phyloP scores from a whole-genome alignment of 2,888 invertebrate species.

The Caenorhabditis afra region DNA sequence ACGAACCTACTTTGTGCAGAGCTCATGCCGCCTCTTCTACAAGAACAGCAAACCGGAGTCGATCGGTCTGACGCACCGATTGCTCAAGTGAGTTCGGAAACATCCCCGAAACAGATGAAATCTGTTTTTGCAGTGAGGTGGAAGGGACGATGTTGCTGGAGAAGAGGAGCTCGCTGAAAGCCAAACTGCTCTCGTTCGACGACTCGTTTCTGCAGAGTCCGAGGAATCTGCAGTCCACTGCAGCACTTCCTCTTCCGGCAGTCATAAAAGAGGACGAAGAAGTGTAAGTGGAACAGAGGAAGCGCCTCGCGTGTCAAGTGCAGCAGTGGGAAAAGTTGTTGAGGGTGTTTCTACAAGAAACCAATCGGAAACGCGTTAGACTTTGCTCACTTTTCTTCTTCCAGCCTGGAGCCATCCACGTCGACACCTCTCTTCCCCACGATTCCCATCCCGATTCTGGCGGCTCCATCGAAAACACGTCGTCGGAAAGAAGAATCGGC shows the following conservation, averaged over 20 bases:
- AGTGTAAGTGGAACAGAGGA: conserved; percentile 2
- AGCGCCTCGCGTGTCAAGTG: too few relatives aligned
- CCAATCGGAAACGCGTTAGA: too few relatives aligned
- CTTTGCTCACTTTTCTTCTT: too few relatives aligned
- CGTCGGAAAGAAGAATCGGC: conserved; percentile 11
- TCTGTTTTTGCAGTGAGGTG: conserved; percentile 88
- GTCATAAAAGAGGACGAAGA: conserved; percentile 51
- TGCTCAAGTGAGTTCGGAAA: conserved; percentile 89
- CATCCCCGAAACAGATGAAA: background rate
- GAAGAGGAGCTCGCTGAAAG: conserved; percentile 87
- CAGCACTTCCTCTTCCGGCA: conserved; percentile 64
- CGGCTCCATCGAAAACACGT: conserved; percentile 12
- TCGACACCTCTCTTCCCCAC: conserved; percentile 29
- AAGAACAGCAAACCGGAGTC: conserved; percentile 99
- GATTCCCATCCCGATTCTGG: conserved; percentile 7
- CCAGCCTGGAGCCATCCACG: conserved; percentile 27
- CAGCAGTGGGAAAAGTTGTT: too few relatives aligned
- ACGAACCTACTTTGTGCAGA: conserved; percentile 98
- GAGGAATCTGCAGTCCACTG: conserved; percentile 67
- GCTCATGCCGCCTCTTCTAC: conserved; percentile 95
- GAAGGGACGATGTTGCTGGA: conserved; percentile 97
- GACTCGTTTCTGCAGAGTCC: conserved; percentile 80
- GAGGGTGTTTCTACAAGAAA: too few relatives aligned
- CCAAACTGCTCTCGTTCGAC: conserved; percentile 79
- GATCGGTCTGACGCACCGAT: conserved; percentile 97